Base-by-base conservation (phyloP, 2,113 vertebrate species). In the Myrmophylax atrothorax region DNA sequence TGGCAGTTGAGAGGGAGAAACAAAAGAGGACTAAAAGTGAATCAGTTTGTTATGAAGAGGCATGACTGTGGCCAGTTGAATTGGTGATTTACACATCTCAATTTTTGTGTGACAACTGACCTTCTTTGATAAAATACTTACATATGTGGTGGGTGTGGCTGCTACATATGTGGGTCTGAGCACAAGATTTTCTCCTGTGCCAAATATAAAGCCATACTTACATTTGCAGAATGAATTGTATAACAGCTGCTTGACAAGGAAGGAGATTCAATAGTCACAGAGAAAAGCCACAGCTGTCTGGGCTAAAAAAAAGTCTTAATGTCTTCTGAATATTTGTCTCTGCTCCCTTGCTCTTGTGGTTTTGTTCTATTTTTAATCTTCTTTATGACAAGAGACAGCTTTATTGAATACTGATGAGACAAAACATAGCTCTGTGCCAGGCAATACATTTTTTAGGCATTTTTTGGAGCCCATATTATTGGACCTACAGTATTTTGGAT, bases 391-490 rank as follows among this genome's bases (percentile, higher is more conserved):
- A 81, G 70, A 81, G 67, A 28, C 13, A 62, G 44, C 42, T 28
- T 79, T 90, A 58, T 49, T 87, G 92, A 95, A 94, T 93, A 69
- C 52, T 92, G 85, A 95, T 95, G 93, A 94, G 87, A 66, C n/a
- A 73, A 88, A 89, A 76, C 35, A 47, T 24, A 35, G 46, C 60
- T 88, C 53, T 53, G 49, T 92, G 83, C 50, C 79, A 84, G 74
- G 56, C 70, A 91, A 52, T 70, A 60, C 22, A 46, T 80, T 87
- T 96, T 84, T 81, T 40, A 47, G 73, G 66, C 47, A 73, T 46
- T 94, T 89, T 77, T 55, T 85, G 47, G 66, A 88, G 52, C 42
- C 50, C 53, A 88, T 44, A 5, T 46, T 86, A 1, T 90, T 38
- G 78, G 67, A 67, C 68, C 78, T 55, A 3, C 31, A 74, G 2